Base-by-base conservation (phyloP, 2,797 vertebrate genomes). In the Lateolabrax maculatus region DNA sequence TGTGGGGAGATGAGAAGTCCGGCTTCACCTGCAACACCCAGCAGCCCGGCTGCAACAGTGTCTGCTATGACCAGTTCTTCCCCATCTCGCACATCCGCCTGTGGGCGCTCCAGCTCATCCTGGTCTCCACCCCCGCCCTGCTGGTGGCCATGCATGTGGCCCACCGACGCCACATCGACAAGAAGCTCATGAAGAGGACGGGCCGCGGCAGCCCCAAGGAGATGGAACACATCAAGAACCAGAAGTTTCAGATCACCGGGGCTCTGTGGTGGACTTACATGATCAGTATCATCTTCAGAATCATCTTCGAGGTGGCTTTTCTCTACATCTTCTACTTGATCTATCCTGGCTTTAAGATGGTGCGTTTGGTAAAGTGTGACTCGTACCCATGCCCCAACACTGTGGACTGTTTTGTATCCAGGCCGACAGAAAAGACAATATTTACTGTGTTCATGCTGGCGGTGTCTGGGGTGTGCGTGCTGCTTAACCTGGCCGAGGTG, bases 131-230 rank as follows among this genome's bases (percentile, higher is more conserved):
- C 0, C 98, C 98, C 0, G 98, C 98, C 7, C 95, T 99, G 64
- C 96, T 99, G 0, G 98, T 99, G 77, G 98, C 98, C 84, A 99
- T 99, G 98, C 98, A 99, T 0, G 97, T 99, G 89, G 98, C 98
- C 71, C 98, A 99, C 86, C 96, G 97, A 56, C 97, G 97, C 72
- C 98, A 99, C 84, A 93, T 97, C 62, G 97, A 99, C 89, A 99
- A 99, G 94, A 99, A 97, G 94, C 91, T 97, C 80, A 85, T 99
- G 74, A 87, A 96, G 75, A 93, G 96, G 37, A 89, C 97, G 0
- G 98, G 98, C 19, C 97, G 97, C 0, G 88, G 52, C 0, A 96
- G 96, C 72, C 91, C 94, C 10, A 96, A 97, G 75, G 97, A 99
- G 77, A 90, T 99, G 75, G 97, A 98, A 29, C 96, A 96, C 74